phyloP scores from a whole-genome alignment of 2,113 vertebrate genomes.

The Dromiciops gliroides region DNA sequence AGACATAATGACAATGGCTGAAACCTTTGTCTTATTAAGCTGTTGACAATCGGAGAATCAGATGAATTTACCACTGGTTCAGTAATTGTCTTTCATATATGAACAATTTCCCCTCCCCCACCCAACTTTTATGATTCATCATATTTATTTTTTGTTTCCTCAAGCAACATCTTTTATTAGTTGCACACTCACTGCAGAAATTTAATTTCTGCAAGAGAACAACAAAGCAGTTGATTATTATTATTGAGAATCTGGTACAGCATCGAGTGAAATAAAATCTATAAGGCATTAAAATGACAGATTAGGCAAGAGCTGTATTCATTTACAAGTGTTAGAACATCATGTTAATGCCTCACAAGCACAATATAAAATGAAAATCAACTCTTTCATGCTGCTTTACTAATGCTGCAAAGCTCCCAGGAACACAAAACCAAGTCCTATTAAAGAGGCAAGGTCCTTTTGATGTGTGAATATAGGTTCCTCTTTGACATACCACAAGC shows the following conservation, averaged over 20 bases:
- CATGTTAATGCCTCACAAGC: constrained; percentile 95
- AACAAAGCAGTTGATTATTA: constrained; percentile 98
- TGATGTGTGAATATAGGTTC: constrained; percentile 74
- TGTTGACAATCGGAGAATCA: constrained; percentile 89
- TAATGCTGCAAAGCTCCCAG: constrained; percentile 83
- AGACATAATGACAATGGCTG: constrained; percentile 73
- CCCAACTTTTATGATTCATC: constrained; percentile 96
- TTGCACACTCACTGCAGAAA: constrained; percentile 96
- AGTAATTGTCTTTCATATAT: constrained; percentile 96
- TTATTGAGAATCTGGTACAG: constrained; percentile 98
- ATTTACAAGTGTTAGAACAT: constrained; percentile 99
- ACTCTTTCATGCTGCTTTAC: constrained; percentile 90
- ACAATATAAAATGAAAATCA: constrained; percentile 96
- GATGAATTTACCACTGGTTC: constrained; percentile 93
- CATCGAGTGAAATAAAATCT: constrained; percentile 98
- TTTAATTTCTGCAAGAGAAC: constrained; percentile 98
- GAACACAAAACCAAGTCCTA: constrained; percentile 79
- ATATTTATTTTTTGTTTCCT: constrained; percentile 99
- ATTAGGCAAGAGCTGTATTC: constrained; percentile 96
- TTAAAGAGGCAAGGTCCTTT: constrained; percentile 83
- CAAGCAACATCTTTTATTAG: constrained; percentile 99
- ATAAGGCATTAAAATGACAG: constrained; percentile 99
- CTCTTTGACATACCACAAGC: constrained; percentile 73
- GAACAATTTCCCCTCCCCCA: constrained; percentile 88
- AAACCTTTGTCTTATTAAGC: constrained; percentile 88